Evolutionary conservation across 2,888 invertebrate genomes (phyloP), one percentile per base, ranked within the genome.

Genomic region (Phyto melanocephala): DNA sequence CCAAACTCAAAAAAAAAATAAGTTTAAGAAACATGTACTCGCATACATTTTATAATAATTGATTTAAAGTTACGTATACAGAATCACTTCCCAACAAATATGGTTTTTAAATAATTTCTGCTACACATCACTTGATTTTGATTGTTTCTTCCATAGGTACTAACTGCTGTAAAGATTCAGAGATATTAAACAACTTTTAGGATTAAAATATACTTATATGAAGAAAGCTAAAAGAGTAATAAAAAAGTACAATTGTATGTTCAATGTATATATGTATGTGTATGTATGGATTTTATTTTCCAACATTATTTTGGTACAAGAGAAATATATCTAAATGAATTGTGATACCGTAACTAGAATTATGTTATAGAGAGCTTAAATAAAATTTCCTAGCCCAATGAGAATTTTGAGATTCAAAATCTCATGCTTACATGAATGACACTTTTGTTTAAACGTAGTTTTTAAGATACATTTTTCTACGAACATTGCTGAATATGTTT

Each of bases 401-500:
- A 47, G 17, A 54, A 28, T 45, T 28, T 62, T 65, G n/a, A 28
- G 6, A 28, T 28, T 28, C n/a, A n/a, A 28, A 28, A 28, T 28
- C 4, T 28, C 6, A 28, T 28, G 28, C 6, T 6, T 6, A 6
- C 6, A 6, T 28, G 28, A n/a, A n/a, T n/a, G n/a, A n/a, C 1
- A 13, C 4, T 6, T 28, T 56, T 11, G 17, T 3, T 35, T 20
- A 6, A 3, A 11, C 4, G 10, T 13, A 60, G 15, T 6, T 40
- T 22, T 40, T n/a, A 22, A 40, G 40, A 40, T n/a, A 13, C n/a
- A 17, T 24, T 17, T 17, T 60, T 47, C 11, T 24, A 58, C 2
- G 0, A 54, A 68, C 20, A 1, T 42, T 1, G 60, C 37, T 72
- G 47, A 33, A 45, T 60, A 20, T 56, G 63, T 62, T 68, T 28